phyloP scores from a whole-genome alignment of 2,113 vertebrate species.

The Smithornis capensis region DNA sequence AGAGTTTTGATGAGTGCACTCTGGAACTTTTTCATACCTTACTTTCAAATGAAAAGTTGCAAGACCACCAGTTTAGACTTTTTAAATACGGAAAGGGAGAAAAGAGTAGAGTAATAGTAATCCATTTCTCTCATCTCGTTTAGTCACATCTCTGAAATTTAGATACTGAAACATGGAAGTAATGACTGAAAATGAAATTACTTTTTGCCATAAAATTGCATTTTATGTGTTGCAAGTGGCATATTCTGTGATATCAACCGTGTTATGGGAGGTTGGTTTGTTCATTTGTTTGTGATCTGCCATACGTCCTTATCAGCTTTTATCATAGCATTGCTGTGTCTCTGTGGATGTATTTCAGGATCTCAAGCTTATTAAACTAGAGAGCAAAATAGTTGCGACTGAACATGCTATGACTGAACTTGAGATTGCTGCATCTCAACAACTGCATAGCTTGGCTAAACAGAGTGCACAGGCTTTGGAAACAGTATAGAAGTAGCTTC shows the following conservation, averaged over 20 bases:
- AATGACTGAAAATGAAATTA: not conserved
- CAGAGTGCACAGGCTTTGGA: conserved; percentile 83
- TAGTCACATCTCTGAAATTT: not conserved
- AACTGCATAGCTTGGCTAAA: conserved; percentile 82
- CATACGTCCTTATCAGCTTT: not conserved
- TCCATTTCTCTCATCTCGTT: not conserved
- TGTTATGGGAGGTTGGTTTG: not conserved
- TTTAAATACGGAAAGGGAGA: not conserved
- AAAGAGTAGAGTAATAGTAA: not conserved
- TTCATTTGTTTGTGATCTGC: not conserved
- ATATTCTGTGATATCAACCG: not conserved
- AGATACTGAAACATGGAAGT: not conserved
- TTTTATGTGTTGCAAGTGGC: not conserved
- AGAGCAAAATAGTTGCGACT: conserved; percentile 75
- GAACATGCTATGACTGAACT: conserved; percentile 79
- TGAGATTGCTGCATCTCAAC: conserved; percentile 79
- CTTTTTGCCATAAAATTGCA: not conserved
- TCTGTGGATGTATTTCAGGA: conserved; percentile 69
- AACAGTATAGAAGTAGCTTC: conserved; percentile 78
- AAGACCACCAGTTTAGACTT: not conserved
- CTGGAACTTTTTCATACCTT: not conserved
- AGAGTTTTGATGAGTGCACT: not conserved
- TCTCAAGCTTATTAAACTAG: conserved; percentile 73
- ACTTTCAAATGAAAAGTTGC: not conserved
- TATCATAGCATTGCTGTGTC: not conserved